Evolutionary conservation across 2,797 vertebrate genomes (phyloP).

Genomic region (Hydrocynus forskahlii): DNA sequence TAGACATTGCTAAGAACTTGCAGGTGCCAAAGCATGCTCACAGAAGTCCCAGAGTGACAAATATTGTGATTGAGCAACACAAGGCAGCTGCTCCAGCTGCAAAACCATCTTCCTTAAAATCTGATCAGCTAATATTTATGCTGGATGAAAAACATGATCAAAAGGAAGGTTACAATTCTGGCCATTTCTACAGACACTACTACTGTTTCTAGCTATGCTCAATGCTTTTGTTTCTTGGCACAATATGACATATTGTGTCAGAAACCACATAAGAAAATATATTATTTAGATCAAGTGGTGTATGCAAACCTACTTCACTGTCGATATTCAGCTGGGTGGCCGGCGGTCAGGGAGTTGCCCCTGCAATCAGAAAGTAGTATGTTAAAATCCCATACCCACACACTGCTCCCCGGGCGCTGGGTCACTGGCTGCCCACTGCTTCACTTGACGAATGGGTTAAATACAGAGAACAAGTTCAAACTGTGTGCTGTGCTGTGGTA

Average conservation of each 20-base stretch:
- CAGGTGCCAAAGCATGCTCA: slow-evolving; percentile 18
- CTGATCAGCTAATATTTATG: neutral
- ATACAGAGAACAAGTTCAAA: too few species aligned
- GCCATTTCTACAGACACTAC: neutral
- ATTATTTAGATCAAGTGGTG: neutral
- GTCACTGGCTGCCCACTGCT: too few species aligned
- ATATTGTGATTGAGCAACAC: neutral
- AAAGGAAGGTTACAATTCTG: neutral
- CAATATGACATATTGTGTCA: neutral
- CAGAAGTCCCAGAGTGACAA: neutral
- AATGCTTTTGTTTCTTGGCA: neutral
- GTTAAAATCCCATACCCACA: too few species aligned
- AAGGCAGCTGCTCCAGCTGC: neutral
- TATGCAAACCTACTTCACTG: too few species aligned
- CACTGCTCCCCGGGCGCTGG: too few species aligned
- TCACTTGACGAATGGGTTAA: too few species aligned
- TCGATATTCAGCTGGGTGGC: too few species aligned
- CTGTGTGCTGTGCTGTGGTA: too few species aligned
- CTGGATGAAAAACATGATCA: neutral
- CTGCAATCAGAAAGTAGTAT: too few species aligned
- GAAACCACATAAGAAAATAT: neutral
- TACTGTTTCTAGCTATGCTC: neutral
- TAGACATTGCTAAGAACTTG: neutral
- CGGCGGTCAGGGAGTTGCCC: too few species aligned
- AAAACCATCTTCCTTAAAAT: neutral